Evolutionary conservation across 2,888 invertebrate genomes (phyloP).

Genomic region (Acleris literana): DNA sequence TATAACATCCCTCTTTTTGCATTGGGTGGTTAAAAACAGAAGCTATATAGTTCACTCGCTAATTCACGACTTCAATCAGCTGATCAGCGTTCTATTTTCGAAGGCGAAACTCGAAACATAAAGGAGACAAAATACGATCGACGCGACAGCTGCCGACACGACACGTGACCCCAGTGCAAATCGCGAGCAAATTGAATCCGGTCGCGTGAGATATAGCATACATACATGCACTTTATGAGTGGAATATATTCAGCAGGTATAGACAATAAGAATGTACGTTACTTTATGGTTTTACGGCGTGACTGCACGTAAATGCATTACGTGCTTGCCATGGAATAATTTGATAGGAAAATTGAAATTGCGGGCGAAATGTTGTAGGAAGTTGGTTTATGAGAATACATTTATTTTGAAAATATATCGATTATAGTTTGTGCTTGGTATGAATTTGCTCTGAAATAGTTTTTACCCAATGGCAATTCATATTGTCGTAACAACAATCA

Average conservation of each 20-base stretch:
- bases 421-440: too few species aligned
- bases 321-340: too few species aligned
- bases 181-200: slow-evolving; percentile 26
- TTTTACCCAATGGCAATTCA: too few species aligned
- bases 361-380: too few species aligned
- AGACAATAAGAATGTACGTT: neutral
- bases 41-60: neutral
- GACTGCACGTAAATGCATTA: neutral
- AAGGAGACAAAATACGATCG: slow-evolving; percentile 35
- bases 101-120: slow-evolving; percentile 13
- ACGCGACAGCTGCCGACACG: slow-evolving; percentile 18
- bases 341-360: too few species aligned
- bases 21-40: too few species aligned
- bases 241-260: slow-evolving; percentile 3
- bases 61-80: slow-evolving; percentile 21
- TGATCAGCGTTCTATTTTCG: slow-evolving; percentile 12
- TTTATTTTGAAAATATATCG: too few species aligned
- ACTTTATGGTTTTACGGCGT: neutral
- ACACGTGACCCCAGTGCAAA: slow-evolving; percentile 31
- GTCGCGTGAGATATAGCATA: neutral
- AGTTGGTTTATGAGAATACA: too few species aligned
- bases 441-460: too few species aligned
- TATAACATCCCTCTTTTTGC: too few species aligned
- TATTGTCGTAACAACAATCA: too few species aligned
- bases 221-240: slow-evolving; percentile 11